phyloP scores from a whole-genome alignment of 1,140 invertebrate genomes.

The Drosophila teissieri region DNA sequence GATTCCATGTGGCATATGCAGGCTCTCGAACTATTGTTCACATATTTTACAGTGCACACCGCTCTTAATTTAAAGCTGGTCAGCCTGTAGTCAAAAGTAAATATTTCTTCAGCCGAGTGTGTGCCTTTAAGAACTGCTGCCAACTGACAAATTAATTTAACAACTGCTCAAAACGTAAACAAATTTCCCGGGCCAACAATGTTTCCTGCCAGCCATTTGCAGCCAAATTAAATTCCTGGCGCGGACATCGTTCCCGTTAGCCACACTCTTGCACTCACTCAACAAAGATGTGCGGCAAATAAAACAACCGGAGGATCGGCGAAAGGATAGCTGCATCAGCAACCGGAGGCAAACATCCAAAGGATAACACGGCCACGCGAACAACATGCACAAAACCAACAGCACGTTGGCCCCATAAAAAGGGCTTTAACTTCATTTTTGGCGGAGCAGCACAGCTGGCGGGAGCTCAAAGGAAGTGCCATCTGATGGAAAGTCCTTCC shows the following conservation, averaged over 20 bases:
- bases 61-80: conserved; percentile 24
- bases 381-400: conserved; percentile 30
- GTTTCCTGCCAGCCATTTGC: conserved; percentile 47
- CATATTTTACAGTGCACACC: conserved; percentile 31
- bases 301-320: conserved; percentile 48
- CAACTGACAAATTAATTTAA: conserved; percentile 71
- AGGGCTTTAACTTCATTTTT: conserved; percentile 56
- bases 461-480: neutral
- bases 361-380: conserved; percentile 45
- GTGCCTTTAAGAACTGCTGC: neutral
- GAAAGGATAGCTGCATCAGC: conserved; percentile 29
- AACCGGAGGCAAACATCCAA: conserved; percentile 34
- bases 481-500: conserved; percentile 15
- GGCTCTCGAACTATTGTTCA: conserved; percentile 42
- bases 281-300: conserved; percentile 76
- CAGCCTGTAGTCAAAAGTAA: conserved; percentile 6
- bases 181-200: conserved; percentile 60
- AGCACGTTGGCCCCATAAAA: conserved; percentile 69
- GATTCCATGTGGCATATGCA: conserved; percentile 47
- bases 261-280: conserved; percentile 62
- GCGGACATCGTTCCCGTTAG: conserved; percentile 53
- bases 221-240: conserved; percentile 72
- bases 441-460: neutral
- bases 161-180: conserved; percentile 55
- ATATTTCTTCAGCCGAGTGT: neutral